Conservation (phyloP, 30 jellyfish, hydroid and myxozoan genomes). For the Mastigias papua region DNA sequence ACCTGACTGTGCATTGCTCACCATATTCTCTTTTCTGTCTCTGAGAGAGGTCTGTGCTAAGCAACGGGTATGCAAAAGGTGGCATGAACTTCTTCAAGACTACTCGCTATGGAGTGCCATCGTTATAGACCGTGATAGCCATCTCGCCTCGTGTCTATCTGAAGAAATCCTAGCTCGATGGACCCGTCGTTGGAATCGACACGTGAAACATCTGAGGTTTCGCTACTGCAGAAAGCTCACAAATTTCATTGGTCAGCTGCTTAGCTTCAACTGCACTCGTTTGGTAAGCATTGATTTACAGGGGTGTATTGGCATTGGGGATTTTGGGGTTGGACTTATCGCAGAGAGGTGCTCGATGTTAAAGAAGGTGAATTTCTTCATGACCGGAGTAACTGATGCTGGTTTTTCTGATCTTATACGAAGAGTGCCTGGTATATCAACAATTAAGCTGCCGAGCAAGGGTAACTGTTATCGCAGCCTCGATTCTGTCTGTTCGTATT, state of each 20-base stretch:
- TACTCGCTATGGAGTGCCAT: conserved; percentile 48
- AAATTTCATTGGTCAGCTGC: conserved; percentile 31
- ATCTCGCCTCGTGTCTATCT: conserved; percentile 44
- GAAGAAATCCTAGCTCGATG: conserved; percentile 46
- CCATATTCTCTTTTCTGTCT: conserved; percentile 28
- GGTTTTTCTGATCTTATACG: conserved; percentile 38
- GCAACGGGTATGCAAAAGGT: conserved; percentile 24
- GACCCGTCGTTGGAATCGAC: conserved; percentile 41
- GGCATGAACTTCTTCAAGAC: conserved; percentile 65
- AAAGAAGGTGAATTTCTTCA: conserved; percentile 34
- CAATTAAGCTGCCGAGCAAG: conserved; percentile 50
- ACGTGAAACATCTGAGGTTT: conserved; percentile 29
- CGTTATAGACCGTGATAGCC: conserved; percentile 7
- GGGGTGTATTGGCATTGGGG: conserved; percentile 59
- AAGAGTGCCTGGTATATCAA: neutral
- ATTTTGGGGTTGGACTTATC: conserved; percentile 39
- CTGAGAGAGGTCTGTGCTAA: conserved; percentile 12
- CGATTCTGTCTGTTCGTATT: conserved; percentile 7
- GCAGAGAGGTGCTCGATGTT: conserved; percentile 28
- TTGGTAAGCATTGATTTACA: conserved; percentile 43
- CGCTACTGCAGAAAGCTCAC: conserved; percentile 63
- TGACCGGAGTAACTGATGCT: conserved; percentile 53
- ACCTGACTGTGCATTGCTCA: conserved; percentile 24
- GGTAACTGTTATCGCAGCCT: conserved; percentile 52
- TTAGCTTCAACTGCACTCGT: conserved; percentile 30